phyloP scores from a whole-genome alignment of 2,113 vertebrate genomes.

The Origma solitaria region DNA sequence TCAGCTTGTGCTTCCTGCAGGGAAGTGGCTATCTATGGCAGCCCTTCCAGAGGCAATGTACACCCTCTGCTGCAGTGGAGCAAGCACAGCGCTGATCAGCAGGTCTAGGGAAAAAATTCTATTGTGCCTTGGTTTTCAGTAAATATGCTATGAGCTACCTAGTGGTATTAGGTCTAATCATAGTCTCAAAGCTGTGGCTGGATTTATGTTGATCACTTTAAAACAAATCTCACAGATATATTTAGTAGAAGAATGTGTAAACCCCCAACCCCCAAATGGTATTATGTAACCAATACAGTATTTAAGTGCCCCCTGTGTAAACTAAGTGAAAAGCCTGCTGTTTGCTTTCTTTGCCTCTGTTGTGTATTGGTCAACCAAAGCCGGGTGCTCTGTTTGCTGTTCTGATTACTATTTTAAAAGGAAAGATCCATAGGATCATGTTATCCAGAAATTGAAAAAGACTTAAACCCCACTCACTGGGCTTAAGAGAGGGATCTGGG shows the following conservation, averaged over 20 bases:
- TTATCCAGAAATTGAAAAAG: slow-evolving; percentile 40
- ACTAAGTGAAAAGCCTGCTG: slow-evolving; percentile 52
- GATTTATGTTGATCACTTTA: slow-evolving; percentile 41
- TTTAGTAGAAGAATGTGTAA: slow-evolving; percentile 54
- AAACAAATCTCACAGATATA: slow-evolving; percentile 32
- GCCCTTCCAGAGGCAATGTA: background rate
- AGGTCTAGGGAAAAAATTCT: background rate
- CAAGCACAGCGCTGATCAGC: fast-evolving
- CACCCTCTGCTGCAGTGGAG: background rate
- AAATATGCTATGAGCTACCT: background rate
- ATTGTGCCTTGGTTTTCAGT: background rate
- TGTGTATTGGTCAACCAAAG: slow-evolving; percentile 19
- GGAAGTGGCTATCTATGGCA: background rate
- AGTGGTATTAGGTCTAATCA: slow-evolving; percentile 5
- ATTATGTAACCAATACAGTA: slow-evolving; percentile 56
- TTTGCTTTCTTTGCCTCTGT: slow-evolving; percentile 59
- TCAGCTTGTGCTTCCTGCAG: background rate
- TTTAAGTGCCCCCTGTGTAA: slow-evolving; percentile 59
- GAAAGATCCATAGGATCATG: slow-evolving; percentile 41
- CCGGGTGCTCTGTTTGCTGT: slow-evolving; percentile 32
- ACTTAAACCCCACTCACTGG: slow-evolving; percentile 15
- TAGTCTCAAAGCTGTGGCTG: slow-evolving; percentile 1
- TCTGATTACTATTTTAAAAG: slow-evolving; percentile 61
- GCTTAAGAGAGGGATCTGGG: background rate
- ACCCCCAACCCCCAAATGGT: slow-evolving; percentile 31